These are phyloP conservation scores for Physella acuta DNA, from an alignment of 1,140 invertebrate genomes.

Conservation along the genomic window DNA sequence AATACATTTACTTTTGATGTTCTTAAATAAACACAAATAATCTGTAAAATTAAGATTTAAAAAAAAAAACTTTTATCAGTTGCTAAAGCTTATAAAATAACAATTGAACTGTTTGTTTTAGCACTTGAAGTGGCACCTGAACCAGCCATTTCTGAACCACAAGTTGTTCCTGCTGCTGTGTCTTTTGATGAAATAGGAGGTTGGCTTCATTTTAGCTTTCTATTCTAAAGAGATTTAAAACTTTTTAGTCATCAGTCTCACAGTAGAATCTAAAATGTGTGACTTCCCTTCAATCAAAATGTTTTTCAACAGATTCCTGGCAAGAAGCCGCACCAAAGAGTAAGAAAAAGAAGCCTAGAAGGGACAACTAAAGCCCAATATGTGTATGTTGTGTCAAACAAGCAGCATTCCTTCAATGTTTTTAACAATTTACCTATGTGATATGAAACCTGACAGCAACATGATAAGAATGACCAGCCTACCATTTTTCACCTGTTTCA, in stretches of 20 bases:
- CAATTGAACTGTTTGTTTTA: not conserved
- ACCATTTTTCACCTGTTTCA: too few species aligned
- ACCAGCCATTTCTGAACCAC: not conserved
- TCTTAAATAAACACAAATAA: too few species aligned
- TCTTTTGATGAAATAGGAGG: constrained; percentile 32
- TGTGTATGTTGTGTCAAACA: not conserved
- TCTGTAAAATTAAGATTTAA: not conserved
- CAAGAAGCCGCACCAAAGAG: constrained; percentile 49
- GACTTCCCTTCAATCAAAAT: not conserved
- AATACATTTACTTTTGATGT: too few species aligned
- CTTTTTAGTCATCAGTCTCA: not conserved
- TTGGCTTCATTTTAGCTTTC: not conserved
- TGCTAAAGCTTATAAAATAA: not conserved
- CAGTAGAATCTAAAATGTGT: not conserved
- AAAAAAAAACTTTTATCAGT: not conserved
- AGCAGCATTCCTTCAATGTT: constrained; percentile 23
- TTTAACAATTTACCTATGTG: too few species aligned
- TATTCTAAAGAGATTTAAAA: not conserved
- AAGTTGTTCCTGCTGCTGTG: constrained; percentile 13
- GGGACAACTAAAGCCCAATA: constrained; percentile 38
- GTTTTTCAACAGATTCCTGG: constrained; percentile 42
- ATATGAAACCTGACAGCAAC: too few species aligned
- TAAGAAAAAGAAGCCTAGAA: constrained; percentile 50
- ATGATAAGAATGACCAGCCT: too few species aligned
- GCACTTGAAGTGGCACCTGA: not conserved